Percentiles rank a stretch among this genome's conserved stretches.
Conservation (phyloP, 2,113 vertebrate species). For the Spilogale gracilis region DNA sequence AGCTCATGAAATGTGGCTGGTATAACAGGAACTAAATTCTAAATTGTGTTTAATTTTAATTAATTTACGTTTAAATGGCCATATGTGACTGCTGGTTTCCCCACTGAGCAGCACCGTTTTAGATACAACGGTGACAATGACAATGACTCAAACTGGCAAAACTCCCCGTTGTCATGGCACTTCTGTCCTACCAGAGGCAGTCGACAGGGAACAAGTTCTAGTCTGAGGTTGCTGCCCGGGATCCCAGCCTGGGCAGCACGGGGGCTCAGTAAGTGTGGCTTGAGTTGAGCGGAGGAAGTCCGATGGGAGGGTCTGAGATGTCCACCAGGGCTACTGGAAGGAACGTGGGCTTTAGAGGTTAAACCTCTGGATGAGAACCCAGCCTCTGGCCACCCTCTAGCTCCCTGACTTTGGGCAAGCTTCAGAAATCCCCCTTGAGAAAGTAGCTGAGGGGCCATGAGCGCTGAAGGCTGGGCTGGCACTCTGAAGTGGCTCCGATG, state of each 20-base stretch:
- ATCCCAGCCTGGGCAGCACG: background rate
- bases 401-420: background rate
- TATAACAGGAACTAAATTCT: background rate
- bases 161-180: background rate
- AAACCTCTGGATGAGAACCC: background rate
- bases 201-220: background rate
- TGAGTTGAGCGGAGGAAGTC: background rate
- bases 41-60: background rate
- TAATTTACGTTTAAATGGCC: background rate
- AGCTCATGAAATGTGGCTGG: background rate
- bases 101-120: background rate
- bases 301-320: background rate
- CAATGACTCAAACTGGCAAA: background rate
- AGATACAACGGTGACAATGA: background rate
- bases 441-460: background rate
- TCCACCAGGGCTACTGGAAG: background rate
- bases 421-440: background rate
- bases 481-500: background rate
- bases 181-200: background rate
- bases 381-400: background rate
- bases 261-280: background rate
- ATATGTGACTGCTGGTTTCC: background rate
- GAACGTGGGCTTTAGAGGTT: background rate
- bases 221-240: background rate
- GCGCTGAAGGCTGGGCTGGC: background rate